Conservation (phyloP, 2,797 vertebrate genomes). For the Picus viridis region DNA sequence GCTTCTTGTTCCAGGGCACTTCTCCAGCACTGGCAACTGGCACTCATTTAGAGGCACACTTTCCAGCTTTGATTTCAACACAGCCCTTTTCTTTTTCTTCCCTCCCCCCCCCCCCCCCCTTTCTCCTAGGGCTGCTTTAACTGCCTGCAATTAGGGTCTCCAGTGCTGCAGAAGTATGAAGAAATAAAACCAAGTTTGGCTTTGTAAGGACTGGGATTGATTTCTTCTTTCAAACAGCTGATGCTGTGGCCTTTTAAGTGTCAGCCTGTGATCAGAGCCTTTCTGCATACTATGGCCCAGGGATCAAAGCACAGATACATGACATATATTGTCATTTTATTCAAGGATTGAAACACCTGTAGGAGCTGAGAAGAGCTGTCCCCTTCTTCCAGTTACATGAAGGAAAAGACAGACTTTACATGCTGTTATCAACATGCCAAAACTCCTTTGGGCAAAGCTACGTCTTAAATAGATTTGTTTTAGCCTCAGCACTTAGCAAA, state of each 20-base stretch:
- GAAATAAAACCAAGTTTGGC: not conserved
- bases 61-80: constrained; percentile 32
- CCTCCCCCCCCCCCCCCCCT: not conserved
- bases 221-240: not conserved
- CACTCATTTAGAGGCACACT: not conserved
- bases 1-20: not conserved
- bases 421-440: not conserved
- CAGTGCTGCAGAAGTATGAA: not conserved
- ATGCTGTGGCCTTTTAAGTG: not conserved
- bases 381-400: not conserved
- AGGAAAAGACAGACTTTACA: not conserved
- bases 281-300: not conserved
- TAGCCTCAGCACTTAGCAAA: not conserved
- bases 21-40: not conserved
- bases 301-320: not conserved
- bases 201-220: not conserved
- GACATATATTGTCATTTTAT: not conserved
- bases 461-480: not conserved
- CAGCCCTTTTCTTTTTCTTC: not conserved
- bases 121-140: constrained; percentile 15
- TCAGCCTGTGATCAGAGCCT: not conserved
- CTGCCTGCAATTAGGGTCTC: constrained; percentile 27
- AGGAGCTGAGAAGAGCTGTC: not conserved
- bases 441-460: not conserved
- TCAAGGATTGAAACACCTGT: not conserved